A percentile compares a stretch with the other conserved stretches of the same genome.
phyloP scores from a whole-genome alignment of 1,140 invertebrate species.

The Monomorium pharaonis region DNA sequence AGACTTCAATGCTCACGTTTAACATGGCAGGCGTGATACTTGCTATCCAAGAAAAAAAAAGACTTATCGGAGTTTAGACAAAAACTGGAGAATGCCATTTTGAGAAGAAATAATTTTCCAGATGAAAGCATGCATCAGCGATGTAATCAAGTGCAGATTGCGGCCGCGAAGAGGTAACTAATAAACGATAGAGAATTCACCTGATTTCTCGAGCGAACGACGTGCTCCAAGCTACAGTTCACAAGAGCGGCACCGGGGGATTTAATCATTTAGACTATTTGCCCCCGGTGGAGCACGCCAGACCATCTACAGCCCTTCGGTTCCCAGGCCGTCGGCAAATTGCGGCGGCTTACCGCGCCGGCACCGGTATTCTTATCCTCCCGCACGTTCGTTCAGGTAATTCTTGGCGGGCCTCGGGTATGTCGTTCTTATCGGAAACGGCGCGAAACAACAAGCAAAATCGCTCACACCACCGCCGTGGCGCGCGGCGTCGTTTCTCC shows the following conservation, averaged over 20 bases:
- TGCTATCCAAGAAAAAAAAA: not conserved
- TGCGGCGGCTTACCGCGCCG: slow-evolving; percentile 69
- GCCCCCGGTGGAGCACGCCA: slow-evolving; percentile 36
- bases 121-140: not conserved
- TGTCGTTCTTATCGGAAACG: slow-evolving; percentile 58
- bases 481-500: too few relatives aligned
- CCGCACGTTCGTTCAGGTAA: slow-evolving; percentile 61
- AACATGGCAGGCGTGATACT: not conserved
- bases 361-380: slow-evolving; percentile 68
- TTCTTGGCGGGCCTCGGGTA: slow-evolving; percentile 54
- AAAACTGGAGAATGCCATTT: not conserved
- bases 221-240: not conserved
- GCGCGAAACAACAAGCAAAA: slow-evolving; percentile 55
- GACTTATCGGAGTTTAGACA: not conserved
- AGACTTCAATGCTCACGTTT: slow-evolving; percentile 29
- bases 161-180: not conserved
- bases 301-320: slow-evolving; percentile 42
- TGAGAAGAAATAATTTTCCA: not conserved
- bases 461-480: not conserved
- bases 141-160: not conserved
- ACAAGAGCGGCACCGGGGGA: not conserved
- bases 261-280: slow-evolving; percentile 61
- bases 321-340: slow-evolving; percentile 68
- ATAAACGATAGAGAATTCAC: not conserved
- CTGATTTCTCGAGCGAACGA: not conserved